Percentiles rank a stretch among this genome's conserved stretches.
Evolutionary conservation across 53 echinoderm and acorn worm genomes (phyloP).

Genomic region (Glandiceps talaboti): DNA sequence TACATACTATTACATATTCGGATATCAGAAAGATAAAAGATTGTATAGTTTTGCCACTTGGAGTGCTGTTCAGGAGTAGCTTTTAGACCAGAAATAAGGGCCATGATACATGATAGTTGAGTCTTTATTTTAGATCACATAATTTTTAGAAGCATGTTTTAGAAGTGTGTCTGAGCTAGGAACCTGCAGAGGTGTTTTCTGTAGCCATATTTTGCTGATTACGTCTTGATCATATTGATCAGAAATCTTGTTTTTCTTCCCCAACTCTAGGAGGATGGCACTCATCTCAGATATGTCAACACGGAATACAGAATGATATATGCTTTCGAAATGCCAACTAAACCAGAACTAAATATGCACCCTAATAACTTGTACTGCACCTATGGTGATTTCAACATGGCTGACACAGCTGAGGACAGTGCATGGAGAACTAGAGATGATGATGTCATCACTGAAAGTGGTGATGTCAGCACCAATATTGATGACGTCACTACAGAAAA

Average conservation of each 20-base stretch:
- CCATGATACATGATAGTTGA: too few relatives aligned
- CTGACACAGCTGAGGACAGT: not conserved
- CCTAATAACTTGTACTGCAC: not conserved
- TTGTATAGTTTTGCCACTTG: too few relatives aligned
- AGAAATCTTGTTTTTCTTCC: not conserved
- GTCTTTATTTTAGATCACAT: too few relatives aligned
- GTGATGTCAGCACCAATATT: slow-evolving; percentile 32
- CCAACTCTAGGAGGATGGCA: slow-evolving; percentile 59
- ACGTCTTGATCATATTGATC: too few relatives aligned
- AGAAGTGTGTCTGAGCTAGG: too few relatives aligned
- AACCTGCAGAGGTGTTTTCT: not conserved
- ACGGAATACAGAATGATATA: slow-evolving; percentile 78
- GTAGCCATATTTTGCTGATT: not conserved
- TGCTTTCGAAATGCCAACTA: slow-evolving; percentile 69
- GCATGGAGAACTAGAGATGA: not conserved
- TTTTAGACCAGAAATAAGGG: too few relatives aligned
- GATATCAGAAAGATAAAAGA: too few relatives aligned
- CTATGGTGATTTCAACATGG: not conserved
- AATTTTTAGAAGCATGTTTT: too few relatives aligned
- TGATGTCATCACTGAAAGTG: slow-evolving; percentile 52
- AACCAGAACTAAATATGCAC: slow-evolving; percentile 6
- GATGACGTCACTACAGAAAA: slow-evolving; percentile 37
- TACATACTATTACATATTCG: too few relatives aligned
- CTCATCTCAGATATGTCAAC: slow-evolving; percentile 78
- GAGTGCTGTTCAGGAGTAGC: too few relatives aligned